These are phyloP conservation scores for Rotaria socialis DNA, from an alignment of 2,888 invertebrate genomes.

Conservation along the genomic window DNA sequence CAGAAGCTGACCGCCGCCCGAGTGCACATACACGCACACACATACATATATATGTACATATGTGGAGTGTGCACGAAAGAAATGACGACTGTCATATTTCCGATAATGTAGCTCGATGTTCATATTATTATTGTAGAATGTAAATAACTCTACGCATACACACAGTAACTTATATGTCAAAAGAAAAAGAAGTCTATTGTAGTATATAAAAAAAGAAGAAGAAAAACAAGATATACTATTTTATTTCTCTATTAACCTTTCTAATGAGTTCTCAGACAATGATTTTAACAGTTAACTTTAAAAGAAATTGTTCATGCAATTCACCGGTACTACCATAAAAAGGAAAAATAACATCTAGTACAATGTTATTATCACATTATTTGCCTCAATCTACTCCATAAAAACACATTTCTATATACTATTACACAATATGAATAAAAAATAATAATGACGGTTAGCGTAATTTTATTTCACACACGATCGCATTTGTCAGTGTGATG, in stretches of 20 bases:
- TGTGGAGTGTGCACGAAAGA: neutral
- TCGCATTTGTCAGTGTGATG: slow-evolving; percentile 6
- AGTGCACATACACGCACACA: neutral
- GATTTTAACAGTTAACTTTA: neutral
- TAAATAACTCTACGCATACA: neutral
- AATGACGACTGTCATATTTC: slow-evolving; percentile 1
- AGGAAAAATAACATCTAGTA: neutral
- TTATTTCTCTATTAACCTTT: neutral
- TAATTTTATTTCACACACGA: slow-evolving; percentile 23
- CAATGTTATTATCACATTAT: slow-evolving; percentile 13
- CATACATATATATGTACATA: neutral
- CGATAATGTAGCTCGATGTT: neutral
- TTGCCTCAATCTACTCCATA: slow-evolving; percentile 3
- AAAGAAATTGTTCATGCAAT: neutral
- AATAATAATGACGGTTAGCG: neutral
- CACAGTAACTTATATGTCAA: neutral
- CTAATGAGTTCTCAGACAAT: neutral
- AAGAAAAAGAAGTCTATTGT: neutral
- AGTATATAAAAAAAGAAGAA: neutral
- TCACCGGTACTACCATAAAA: neutral
- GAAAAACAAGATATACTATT: neutral
- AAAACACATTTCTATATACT: neutral
- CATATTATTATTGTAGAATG: neutral
- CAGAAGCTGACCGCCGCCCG: slow-evolving; percentile 13
- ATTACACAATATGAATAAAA: neutral